These are phyloP conservation scores for Anolis sagrei DNA, from an alignment of 2,113 vertebrate genomes.

Conservation along the genomic window DNA sequence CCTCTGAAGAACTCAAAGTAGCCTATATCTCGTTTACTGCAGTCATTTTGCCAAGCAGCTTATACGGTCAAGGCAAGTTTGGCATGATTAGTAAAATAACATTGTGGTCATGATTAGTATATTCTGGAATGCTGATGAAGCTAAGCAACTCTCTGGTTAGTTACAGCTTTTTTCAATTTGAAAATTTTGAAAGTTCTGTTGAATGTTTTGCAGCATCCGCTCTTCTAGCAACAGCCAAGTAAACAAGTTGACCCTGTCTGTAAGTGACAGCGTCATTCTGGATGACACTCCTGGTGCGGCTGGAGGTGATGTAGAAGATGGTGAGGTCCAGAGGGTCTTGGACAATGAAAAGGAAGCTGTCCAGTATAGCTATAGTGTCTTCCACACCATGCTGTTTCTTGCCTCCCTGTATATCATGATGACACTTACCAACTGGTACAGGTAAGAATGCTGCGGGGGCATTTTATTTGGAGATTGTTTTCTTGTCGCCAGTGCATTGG, in stretches of 20 bases:
- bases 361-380: slow-evolving; percentile 92
- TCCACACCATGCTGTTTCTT: slow-evolving; percentile 91
- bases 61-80: background rate
- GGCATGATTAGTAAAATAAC: background rate
- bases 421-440: slow-evolving; percentile 97
- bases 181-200: slow-evolving; percentile 20
- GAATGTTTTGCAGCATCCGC: slow-evolving; percentile 82
- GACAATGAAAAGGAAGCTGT: slow-evolving; percentile 90
- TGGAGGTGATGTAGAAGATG: slow-evolving; percentile 65
- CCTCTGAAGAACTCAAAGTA: background rate
- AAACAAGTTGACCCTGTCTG: slow-evolving; percentile 89
- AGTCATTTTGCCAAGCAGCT: background rate
- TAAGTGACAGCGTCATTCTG: slow-evolving; percentile 82
- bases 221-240: slow-evolving; percentile 92
- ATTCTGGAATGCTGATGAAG: background rate
- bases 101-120: background rate
- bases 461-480: background rate
- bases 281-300: slow-evolving; percentile 68
- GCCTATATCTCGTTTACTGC: background rate
- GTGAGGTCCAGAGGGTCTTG: slow-evolving; percentile 73
- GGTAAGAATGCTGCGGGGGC: slow-evolving; percentile 75
- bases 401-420: slow-evolving; percentile 98
- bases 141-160: background rate
- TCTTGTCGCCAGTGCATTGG: background rate
- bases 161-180: background rate